phyloP scores from a whole-genome alignment of 2,113 vertebrate genomes.

The Trichomycterus rosablanca region DNA sequence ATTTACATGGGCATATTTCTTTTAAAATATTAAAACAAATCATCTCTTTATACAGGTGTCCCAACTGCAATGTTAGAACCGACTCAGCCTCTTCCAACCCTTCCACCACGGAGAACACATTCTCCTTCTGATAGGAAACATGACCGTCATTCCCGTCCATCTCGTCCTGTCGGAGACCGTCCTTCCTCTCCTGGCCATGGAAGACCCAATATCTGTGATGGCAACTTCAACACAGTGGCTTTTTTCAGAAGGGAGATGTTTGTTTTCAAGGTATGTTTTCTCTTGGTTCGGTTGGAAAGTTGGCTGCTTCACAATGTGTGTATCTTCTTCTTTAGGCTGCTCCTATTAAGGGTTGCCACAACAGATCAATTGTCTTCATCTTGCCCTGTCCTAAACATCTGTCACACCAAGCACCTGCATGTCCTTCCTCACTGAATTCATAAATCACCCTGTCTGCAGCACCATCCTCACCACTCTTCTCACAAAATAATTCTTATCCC shows the following conservation, averaged over 20 bases:
- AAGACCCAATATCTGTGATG: constrained; percentile 96
- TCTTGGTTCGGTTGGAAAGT: not conserved
- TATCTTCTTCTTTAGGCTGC: not conserved
- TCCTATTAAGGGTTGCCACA: not conserved
- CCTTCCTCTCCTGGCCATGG: constrained; percentile 78
- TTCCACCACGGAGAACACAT: constrained; percentile 83
- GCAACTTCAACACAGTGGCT: constrained; percentile 95
- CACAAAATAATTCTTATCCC: no score
- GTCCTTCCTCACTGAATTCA: no score
- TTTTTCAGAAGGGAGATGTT: constrained; percentile 98
- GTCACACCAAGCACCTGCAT: no score
- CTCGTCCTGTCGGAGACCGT: constrained; percentile 77
- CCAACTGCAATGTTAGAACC: constrained; percentile 90
- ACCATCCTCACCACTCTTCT: no score
- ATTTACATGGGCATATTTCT: not conserved
- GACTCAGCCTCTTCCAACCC: constrained; percentile 87
- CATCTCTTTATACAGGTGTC: constrained; percentile 68
- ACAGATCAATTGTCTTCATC: no score
- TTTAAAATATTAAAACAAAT: not conserved
- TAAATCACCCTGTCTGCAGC: no score
- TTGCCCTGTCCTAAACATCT: no score
- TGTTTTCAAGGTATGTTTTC: constrained; percentile 86
- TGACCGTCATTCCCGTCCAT: constrained; percentile 79
- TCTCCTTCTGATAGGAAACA: constrained; percentile 86
- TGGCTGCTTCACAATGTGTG: no score